phyloP scores from a whole-genome alignment of 2,113 vertebrate species.

The Menidia beryllina region DNA sequence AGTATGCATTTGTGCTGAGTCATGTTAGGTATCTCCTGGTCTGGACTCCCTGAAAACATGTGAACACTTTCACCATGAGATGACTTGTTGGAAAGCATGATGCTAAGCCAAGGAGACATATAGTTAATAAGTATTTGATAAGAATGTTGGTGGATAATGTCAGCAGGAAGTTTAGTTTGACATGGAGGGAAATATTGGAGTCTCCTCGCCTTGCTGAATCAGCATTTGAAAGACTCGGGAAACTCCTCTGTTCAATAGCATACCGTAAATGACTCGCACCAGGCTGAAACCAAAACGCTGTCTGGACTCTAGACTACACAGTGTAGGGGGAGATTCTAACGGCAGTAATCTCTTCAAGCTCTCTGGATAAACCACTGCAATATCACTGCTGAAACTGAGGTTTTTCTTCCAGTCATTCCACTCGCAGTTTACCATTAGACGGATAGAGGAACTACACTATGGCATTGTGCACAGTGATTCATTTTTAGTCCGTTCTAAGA shows the following conservation, averaged over 20 bases:
- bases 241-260: constrained; percentile 61
- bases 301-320: constrained; percentile 64
- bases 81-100: neutral
- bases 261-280: constrained; percentile 71
- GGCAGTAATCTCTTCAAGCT: constrained; percentile 68
- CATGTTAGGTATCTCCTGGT: neutral
- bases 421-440: constrained; percentile 73
- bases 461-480: constrained; percentile 75
- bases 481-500: constrained; percentile 71
- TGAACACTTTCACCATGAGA: neutral
- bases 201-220: constrained; percentile 27
- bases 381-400: constrained; percentile 75
- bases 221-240: constrained; percentile 54
- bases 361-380: constrained; percentile 70
- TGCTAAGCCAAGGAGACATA: neutral
- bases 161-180: neutral
- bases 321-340: constrained; percentile 60
- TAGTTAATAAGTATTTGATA: constrained; percentile 1
- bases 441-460: constrained; percentile 63
- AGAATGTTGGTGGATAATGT: neutral
- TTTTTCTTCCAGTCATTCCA: constrained; percentile 78
- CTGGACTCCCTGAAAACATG: neutral
- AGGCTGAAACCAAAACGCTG: constrained; percentile 62
- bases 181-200: neutral
- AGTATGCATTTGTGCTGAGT: no score